Percentiles rank a stretch among this genome's conserved stretches.
phyloP scores from a whole-genome alignment of 2,797 vertebrate genomes.

The Phataginus tricuspis region DNA sequence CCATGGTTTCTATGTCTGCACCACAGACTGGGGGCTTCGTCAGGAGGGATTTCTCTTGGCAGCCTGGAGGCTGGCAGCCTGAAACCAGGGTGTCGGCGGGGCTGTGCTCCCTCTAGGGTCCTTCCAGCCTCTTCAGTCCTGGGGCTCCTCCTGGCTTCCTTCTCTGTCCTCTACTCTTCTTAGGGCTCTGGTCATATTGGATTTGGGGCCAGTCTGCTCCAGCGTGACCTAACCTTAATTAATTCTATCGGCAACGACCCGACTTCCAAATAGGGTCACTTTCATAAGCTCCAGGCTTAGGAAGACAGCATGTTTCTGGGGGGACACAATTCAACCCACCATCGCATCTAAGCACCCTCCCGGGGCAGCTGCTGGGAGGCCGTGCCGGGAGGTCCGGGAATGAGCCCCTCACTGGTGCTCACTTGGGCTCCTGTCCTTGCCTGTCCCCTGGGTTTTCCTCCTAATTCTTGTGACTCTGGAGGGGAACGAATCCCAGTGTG shows the following conservation, averaged over 20 bases:
- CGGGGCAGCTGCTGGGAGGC: background rate
- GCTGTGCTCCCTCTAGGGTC: background rate
- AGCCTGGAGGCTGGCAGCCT: background rate
- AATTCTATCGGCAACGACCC: too few relatives aligned
- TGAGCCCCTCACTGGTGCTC: background rate
- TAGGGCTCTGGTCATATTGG: background rate
- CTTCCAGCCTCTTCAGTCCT: background rate
- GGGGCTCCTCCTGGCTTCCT: too few relatives aligned
- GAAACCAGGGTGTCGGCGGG: background rate
- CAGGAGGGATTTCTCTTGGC: too few relatives aligned
- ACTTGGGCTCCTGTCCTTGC: background rate
- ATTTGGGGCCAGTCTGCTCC: background rate
- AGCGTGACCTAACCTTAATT: background rate
- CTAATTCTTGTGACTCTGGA: rapidly evolving
- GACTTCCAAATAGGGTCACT: too few relatives aligned
- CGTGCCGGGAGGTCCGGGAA: background rate
- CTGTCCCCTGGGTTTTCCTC: background rate
- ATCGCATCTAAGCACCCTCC: background rate
- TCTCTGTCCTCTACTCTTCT: background rate
- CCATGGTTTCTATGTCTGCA: background rate
- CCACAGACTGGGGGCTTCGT: background rate
- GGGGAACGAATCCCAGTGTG: background rate
- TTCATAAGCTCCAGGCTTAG: rapidly evolving
- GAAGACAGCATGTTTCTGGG: background rate
- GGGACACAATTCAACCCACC: background rate